Conservation (phyloP, 2,888 invertebrate genomes). For the Lasioglossum marginatum region DNA sequence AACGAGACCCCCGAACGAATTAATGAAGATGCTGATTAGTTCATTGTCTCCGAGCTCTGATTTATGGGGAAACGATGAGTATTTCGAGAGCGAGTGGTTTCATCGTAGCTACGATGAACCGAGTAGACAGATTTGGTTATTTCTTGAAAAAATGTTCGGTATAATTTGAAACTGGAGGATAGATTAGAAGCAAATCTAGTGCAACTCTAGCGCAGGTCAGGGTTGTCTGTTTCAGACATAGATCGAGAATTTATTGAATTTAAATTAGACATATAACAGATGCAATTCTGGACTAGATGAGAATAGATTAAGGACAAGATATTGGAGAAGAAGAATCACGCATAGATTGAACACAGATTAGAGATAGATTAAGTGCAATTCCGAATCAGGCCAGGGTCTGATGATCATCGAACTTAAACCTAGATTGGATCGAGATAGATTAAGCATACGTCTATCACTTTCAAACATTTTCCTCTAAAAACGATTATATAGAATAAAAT, state of each 20-base stretch:
- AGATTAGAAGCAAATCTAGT: not conserved
- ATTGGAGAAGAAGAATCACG: not conserved
- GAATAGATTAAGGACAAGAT: not conserved
- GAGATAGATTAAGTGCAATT: not conserved
- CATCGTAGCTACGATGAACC: not conserved
- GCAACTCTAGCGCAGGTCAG: not conserved
- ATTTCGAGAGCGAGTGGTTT: not conserved
- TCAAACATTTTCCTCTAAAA: not conserved
- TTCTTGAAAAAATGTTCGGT: not conserved
- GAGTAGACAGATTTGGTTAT: not conserved
- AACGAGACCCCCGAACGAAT: not conserved
- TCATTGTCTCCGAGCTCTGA: not conserved
- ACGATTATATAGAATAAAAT: too few relatives aligned
- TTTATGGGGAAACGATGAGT: not conserved
- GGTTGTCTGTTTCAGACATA: too few relatives aligned
- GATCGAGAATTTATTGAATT: not conserved
- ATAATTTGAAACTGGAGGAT: not conserved
- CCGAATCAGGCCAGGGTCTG: not conserved
- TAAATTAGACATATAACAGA: not conserved
- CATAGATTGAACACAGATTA: not conserved
- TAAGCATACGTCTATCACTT: not conserved
- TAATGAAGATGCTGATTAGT: slow-evolving; percentile 2
- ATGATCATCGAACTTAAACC: not conserved
- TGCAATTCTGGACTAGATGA: not conserved
- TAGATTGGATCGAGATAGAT: not conserved